Evolutionary conservation across 2,888 invertebrate species (phyloP).

Genomic region (Ennomos erosarius): DNA sequence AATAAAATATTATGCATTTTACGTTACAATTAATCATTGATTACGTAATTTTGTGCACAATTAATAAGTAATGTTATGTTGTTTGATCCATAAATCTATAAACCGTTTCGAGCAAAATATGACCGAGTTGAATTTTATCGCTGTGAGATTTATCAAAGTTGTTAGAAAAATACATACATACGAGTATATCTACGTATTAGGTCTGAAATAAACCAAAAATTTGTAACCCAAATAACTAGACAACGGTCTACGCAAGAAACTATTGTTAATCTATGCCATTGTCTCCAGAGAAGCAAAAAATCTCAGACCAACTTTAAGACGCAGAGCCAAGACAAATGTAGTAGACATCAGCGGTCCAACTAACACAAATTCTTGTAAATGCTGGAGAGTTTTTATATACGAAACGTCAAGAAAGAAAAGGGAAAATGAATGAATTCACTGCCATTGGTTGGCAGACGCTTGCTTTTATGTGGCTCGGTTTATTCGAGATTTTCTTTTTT

Average conservation of each 20-base stretch:
- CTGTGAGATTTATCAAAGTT: too few relatives aligned
- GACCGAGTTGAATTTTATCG: too few relatives aligned
- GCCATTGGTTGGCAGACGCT: neutral
- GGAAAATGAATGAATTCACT: neutral
- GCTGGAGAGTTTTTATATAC: conserved; percentile 9
- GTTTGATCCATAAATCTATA: too few relatives aligned
- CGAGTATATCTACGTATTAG: too few relatives aligned
- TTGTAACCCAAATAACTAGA: neutral
- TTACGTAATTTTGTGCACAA: too few relatives aligned
- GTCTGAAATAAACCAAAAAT: too few relatives aligned
- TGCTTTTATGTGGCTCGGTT: conserved; percentile 5
- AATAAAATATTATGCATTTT: too few relatives aligned
- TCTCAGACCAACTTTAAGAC: conserved; percentile 10
- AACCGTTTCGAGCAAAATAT: too few relatives aligned
- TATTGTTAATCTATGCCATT: neutral
- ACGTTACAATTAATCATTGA: too few relatives aligned
- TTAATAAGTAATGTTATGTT: too few relatives aligned
- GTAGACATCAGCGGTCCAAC: conserved; percentile 15
- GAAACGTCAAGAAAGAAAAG: conserved; percentile 3
- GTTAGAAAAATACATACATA: too few relatives aligned
- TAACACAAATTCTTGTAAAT: conserved; percentile 25
- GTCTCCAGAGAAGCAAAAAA: conserved; percentile 13
- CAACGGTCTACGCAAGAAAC: neutral
- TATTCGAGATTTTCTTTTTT: conserved; percentile 5
- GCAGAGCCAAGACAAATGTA: conserved; percentile 20